Percentiles rank a stretch among this genome's conserved stretches.
phyloP scores from a whole-genome alignment of 2,888 invertebrate genomes.

The Athripsodes cinereus region DNA sequence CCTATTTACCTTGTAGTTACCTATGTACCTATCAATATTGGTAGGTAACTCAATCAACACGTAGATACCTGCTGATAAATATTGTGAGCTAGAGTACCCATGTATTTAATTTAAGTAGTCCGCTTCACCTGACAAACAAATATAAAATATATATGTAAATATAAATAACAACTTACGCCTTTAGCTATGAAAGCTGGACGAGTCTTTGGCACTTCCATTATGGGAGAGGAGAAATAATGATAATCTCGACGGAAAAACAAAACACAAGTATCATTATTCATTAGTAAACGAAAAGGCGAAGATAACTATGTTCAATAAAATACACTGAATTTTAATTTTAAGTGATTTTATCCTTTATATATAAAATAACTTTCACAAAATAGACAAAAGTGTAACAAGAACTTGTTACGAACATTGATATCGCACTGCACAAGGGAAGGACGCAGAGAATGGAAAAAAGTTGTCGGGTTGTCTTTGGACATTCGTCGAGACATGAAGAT shows the following conservation, averaged over 20 bases:
- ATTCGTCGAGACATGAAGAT: not conserved
- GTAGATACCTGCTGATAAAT: too few relatives aligned
- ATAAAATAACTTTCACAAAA: not conserved
- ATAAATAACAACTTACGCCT: slow-evolving; percentile 15
- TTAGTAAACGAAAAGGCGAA: too few relatives aligned
- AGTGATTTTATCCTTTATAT: slow-evolving; percentile 5
- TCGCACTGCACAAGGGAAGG: not conserved
- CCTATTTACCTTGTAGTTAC: too few relatives aligned
- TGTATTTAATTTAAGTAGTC: too few relatives aligned
- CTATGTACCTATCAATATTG: too few relatives aligned
- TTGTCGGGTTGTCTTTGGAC: not conserved
- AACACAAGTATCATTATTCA: not conserved
- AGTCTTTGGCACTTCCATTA: slow-evolving; percentile 20
- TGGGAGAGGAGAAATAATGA: not conserved
- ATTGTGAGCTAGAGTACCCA: too few relatives aligned
- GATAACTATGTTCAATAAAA: too few relatives aligned
- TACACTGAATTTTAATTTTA: not conserved
- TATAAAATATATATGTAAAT: too few relatives aligned
- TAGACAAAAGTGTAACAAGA: not conserved
- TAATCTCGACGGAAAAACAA: not conserved
- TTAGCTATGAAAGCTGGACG: slow-evolving; percentile 12
- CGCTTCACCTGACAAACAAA: too few relatives aligned
- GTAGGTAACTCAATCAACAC: too few relatives aligned
- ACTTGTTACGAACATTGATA: not conserved
- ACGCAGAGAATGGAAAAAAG: not conserved